A percentile compares a stretch with the other conserved stretches of the same genome.
Evolutionary conservation across 2,797 vertebrate species (phyloP).

Genomic region (Lutjanus argentimaculatus): DNA sequence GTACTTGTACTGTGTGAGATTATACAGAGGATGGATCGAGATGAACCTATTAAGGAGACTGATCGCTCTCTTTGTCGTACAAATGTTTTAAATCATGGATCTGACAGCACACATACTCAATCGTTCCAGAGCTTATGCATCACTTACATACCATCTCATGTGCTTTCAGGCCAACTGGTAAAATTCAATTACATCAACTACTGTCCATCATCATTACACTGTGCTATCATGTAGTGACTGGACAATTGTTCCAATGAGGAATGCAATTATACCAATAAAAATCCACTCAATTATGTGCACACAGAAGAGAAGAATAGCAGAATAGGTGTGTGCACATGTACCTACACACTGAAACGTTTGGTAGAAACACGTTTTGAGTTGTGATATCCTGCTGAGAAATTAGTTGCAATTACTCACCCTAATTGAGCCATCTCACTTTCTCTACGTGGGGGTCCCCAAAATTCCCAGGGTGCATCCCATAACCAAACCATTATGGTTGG

Average conservation of each 20-base stretch:
- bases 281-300: neutral
- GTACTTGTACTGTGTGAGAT: conserved; percentile 60
- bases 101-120: conserved; percentile 6
- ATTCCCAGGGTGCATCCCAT: too few species aligned
- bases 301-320: too few species aligned
- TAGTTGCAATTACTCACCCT: too few species aligned
- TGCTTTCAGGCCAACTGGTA: conserved; percentile 2
- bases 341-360: too few species aligned
- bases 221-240: neutral
- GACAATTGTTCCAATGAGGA: conserved; percentile 11
- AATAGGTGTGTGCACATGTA: too few species aligned
- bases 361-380: too few species aligned
- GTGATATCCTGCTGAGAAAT: too few species aligned
- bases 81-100: conserved; percentile 18
- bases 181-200: conserved; percentile 24
- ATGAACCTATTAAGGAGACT: conserved; percentile 72
- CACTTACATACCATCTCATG: conserved; percentile 9
- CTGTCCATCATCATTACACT: conserved; percentile 29
- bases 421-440: too few species aligned
- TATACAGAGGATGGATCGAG: conserved; percentile 57
- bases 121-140: conserved; percentile 18
- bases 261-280: neutral
- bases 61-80: conserved; percentile 52
- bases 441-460: too few species aligned
- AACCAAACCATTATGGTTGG: too few species aligned